These are phyloP conservation scores for Malthinus flaveolus DNA, from an alignment of 2,888 invertebrate genomes.

Conservation along the genomic window DNA sequence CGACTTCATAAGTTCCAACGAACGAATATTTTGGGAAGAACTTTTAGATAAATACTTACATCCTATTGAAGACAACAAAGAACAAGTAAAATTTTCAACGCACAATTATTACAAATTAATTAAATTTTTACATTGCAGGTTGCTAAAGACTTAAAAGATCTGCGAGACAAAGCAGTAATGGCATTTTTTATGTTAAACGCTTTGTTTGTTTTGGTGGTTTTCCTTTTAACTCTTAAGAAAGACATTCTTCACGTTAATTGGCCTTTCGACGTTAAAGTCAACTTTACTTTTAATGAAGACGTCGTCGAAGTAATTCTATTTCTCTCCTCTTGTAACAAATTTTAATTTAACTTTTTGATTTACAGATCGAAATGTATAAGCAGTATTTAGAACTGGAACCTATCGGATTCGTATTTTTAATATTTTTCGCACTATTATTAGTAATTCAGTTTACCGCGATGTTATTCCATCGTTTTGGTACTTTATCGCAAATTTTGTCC, in stretches of 20 bases:
- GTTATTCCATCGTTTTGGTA: slow-evolving; percentile 76
- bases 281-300: slow-evolving; percentile 47
- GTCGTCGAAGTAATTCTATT: slow-evolving; percentile 37
- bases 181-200: slow-evolving; percentile 78
- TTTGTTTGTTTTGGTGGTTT: slow-evolving; percentile 73
- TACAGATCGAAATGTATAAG: slow-evolving; percentile 59
- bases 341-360: slow-evolving; percentile 13
- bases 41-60: slow-evolving; percentile 75
- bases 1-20: slow-evolving; percentile 66
- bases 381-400: slow-evolving; percentile 71
- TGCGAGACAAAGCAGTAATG: slow-evolving; percentile 69
- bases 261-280: slow-evolving; percentile 64
- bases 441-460: slow-evolving; percentile 74
- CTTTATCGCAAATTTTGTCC: slow-evolving; percentile 73
- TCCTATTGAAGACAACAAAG: slow-evolving; percentile 70
- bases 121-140: slow-evolving; percentile 29
- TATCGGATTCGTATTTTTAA: slow-evolving; percentile 73
- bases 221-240: slow-evolving; percentile 74
- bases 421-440: slow-evolving; percentile 71
- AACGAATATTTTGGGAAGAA: slow-evolving; percentile 77
- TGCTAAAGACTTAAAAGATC: slow-evolving; percentile 59
- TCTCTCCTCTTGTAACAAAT: neutral
- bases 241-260: slow-evolving; percentile 69
- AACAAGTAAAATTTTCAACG: slow-evolving; percentile 57
- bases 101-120: neutral